phyloP scores from a whole-genome alignment of 2,888 invertebrate species.

The Busseola fusca region DNA sequence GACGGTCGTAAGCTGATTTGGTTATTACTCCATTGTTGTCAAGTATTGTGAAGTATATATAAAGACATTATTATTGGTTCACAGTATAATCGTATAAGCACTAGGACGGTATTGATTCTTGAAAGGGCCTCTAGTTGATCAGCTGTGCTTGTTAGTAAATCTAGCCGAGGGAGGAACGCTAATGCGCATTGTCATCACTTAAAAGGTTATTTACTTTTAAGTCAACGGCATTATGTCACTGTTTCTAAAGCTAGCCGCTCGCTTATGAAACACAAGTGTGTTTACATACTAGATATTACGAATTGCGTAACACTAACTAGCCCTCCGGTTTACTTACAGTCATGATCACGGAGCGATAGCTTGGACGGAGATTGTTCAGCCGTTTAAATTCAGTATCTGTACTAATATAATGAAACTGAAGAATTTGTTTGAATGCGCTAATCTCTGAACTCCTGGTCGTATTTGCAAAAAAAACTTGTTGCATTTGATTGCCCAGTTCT shows the following conservation, averaged over 20 bases:
- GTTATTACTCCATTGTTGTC: background rate
- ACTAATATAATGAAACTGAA: background rate
- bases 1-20: background rate
- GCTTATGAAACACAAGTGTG: background rate
- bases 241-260: background rate
- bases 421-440: background rate
- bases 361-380: background rate
- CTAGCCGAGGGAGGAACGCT: background rate
- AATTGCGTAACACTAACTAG: background rate
- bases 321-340: constrained; percentile 15
- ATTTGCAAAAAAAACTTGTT: background rate
- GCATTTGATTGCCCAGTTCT: background rate
- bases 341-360: constrained; percentile 6
- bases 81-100: background rate
- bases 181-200: background rate
- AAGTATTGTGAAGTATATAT: no score
- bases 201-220: background rate
- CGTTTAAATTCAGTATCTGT: background rate
- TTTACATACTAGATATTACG: background rate
- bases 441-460: no score
- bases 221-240: constrained; percentile 5
- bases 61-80: background rate
- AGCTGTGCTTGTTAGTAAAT: background rate
- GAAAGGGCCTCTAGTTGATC: background rate
- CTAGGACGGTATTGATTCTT: background rate